phyloP scores from a whole-genome alignment of 2,888 invertebrate genomes.

The Spisula subtruncata region DNA sequence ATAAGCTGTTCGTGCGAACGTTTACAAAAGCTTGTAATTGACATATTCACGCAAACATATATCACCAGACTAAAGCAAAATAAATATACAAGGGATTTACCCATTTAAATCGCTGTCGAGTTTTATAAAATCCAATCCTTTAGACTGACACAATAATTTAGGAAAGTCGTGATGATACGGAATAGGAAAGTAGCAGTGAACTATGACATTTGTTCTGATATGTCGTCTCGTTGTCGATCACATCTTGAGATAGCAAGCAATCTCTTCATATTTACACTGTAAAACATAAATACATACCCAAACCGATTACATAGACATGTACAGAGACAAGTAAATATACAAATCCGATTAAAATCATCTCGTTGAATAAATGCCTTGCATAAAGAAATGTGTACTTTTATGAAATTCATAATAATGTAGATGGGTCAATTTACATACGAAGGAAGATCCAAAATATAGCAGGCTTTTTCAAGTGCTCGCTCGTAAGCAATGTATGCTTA shows the following conservation, averaged over 20 bases:
- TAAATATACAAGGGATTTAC: background rate
- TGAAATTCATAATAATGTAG: too few species aligned
- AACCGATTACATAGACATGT: background rate
- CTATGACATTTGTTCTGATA: background rate
- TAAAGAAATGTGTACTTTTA: too few species aligned
- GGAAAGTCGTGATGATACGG: background rate
- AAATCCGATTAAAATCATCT: background rate
- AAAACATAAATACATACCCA: background rate
- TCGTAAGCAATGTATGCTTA: too few species aligned
- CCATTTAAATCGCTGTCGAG: constrained; percentile 7
- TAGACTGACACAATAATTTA: background rate
- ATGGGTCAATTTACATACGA: too few species aligned
- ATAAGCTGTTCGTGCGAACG: background rate
- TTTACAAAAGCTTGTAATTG: constrained; percentile 3
- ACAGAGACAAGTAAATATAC: background rate
- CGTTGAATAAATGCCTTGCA: too few species aligned
- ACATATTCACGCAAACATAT: background rate
- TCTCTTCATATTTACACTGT: background rate
- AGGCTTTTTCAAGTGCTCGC: too few species aligned
- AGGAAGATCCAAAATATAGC: too few species aligned
- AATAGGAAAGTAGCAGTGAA: background rate
- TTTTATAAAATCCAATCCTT: background rate
- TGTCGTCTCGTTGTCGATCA: background rate
- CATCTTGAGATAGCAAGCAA: background rate
- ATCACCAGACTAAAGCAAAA: background rate